Evolutionary conservation across 2,113 vertebrate genomes (phyloP).

Genomic region (Erythrocercus mccallii): DNA sequence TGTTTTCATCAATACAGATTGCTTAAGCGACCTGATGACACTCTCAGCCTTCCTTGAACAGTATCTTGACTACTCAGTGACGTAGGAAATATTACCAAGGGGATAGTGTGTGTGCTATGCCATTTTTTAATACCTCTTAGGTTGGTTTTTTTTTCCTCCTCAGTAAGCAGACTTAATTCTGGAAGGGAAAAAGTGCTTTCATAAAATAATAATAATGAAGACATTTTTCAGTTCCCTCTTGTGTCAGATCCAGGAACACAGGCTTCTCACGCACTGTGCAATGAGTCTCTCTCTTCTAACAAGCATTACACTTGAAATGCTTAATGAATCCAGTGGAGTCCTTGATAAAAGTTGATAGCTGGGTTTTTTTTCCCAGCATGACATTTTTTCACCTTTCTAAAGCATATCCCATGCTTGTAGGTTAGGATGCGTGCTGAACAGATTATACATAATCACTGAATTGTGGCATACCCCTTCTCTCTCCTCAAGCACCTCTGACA

Average conservation of each 20-base stretch:
- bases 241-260: not conserved
- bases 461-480: not conserved
- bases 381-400: not conserved
- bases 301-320: conserved; percentile 1
- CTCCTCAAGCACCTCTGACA: not conserved
- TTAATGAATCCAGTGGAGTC: conserved; percentile 8
- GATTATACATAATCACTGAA: not conserved
- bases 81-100: not conserved
- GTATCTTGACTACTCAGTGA: not conserved
- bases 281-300: not conserved
- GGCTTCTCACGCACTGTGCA: not conserved
- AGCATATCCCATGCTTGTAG: not conserved
- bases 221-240: conserved; percentile 13
- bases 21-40: not conserved
- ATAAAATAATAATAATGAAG: conserved; percentile 27
- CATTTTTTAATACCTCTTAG: not conserved
- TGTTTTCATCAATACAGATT: not conserved
- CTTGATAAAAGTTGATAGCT: conserved; percentile 27
- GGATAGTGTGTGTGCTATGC: not conserved
- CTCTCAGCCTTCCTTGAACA: not conserved
- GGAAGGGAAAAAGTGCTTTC: not conserved
- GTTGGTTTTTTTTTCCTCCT: not conserved
- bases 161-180: not conserved
- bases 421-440: not conserved
- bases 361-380: not conserved